Evolutionary conservation across 2,113 vertebrate species (phyloP).

Genomic region (Gallinago jamesoni): DNA sequence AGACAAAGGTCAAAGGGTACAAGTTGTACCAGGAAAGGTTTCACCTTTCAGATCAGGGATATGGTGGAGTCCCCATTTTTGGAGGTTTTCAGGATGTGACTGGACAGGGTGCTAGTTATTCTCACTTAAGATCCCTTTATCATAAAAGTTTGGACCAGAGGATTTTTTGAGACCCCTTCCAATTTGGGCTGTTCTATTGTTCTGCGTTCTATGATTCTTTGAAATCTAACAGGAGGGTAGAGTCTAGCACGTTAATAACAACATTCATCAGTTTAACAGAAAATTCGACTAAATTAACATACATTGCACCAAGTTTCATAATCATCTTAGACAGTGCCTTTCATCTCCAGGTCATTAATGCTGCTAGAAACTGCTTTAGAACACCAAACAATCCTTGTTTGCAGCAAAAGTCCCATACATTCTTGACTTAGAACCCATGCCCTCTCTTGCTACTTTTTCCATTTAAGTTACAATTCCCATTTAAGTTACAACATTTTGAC

Average conservation of each 20-base stretch:
- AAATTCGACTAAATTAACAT: neutral
- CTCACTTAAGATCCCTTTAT: neutral
- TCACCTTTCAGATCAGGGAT: neutral
- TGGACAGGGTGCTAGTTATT: neutral
- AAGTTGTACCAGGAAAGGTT: neutral
- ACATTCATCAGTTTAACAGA: neutral
- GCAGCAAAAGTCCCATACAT: neutral
- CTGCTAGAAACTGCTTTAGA: neutral
- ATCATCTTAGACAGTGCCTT: neutral
- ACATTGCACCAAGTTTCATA: neutral
- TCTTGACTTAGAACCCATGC: neutral
- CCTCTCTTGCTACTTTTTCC: neutral
- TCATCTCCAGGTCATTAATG: neutral
- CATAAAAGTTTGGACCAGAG: neutral
- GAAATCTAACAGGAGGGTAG: neutral
- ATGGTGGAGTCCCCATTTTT: neutral
- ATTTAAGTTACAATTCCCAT: neutral
- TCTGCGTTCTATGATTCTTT: neutral
- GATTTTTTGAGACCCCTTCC: neutral
- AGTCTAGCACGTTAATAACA: neutral
- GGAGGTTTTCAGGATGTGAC: neutral
- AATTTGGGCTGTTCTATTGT: neutral
- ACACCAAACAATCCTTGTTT: neutral
- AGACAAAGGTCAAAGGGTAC: neutral
- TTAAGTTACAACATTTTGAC: neutral